phyloP scores from a whole-genome alignment of 2,113 vertebrate species.

The Chionis minor region DNA sequence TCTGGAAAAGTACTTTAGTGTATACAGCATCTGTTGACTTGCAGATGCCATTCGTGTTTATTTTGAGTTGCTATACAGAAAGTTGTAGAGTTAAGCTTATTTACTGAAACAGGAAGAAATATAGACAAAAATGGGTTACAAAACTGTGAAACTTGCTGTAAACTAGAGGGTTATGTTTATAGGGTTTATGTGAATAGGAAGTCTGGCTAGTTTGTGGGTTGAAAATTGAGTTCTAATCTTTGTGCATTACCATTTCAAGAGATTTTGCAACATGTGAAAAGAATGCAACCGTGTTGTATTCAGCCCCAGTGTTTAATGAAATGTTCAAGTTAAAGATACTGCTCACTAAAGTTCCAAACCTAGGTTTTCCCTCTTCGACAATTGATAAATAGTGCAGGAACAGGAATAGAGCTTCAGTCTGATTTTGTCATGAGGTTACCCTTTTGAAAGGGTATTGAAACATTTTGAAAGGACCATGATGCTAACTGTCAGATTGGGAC shows the following conservation, averaged over 20 bases:
- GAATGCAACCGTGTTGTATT: neutral
- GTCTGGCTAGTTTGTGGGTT: neutral
- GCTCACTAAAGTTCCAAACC: neutral
- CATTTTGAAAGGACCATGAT: neutral
- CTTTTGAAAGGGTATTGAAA: neutral
- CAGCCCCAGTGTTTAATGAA: neutral
- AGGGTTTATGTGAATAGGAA: neutral
- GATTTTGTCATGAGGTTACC: neutral
- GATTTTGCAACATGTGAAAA: neutral
- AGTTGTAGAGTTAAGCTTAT: neutral
- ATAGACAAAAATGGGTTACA: neutral
- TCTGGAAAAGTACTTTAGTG: neutral
- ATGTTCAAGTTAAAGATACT: neutral
- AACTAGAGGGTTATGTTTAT: neutral
- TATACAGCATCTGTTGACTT: neutral
- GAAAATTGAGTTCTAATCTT: neutral
- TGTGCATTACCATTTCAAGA: neutral
- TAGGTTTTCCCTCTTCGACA: neutral
- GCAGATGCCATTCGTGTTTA: neutral
- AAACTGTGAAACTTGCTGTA: neutral
- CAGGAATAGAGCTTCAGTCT: neutral
- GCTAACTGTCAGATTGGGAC: neutral
- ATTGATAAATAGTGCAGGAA: neutral
- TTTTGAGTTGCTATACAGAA: neutral
- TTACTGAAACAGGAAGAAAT: neutral